Base-by-base conservation (phyloP, 1,140 invertebrate genomes). In the Drosophila kurseongensis region DNA sequence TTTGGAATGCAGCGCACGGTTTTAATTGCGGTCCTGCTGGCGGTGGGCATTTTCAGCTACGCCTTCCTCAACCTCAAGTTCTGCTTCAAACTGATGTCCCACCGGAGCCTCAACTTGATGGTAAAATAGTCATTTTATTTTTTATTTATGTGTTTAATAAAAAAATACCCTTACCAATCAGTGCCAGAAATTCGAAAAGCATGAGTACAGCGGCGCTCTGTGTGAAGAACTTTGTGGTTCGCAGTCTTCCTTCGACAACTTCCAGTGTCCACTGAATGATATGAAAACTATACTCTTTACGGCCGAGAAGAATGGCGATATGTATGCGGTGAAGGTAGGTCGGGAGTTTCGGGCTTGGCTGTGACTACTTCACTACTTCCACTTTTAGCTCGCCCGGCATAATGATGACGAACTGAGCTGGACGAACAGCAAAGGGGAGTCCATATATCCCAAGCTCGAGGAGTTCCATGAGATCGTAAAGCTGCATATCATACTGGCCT, bases 391-490 rank as follows among this genome's bases (percentile, higher is more conserved):
- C 60, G 91, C 91, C 6, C 75, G 72, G 38, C 72, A 90, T 48
- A 91, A 89, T 35, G 76, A 80, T 14, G 89, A 92, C 10, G 82
- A 85, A 48, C 45, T 92, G 54, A 80, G 82, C 44, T 92, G 91
- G 91, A 88, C 66, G 1, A 78, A 91, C 50, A 88, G 60, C 48
- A 78, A 88, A 16, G 89, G 89, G 0, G 69, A 75, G 38, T 61
- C 67, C 0, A 80, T 80, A 8, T 92, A 91, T 58, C 91, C 91
- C 5, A 88, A 92, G 45, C 76, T 91, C 12, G 80, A 90, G 27
- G 91, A 92, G 42, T 92, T 92, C 29, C 83, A 92, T 59, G 82
- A 85, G 54, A 91, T 92, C 52, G 79, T 92, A 10, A 92, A 92
- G 47, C 57, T 91, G 52, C 89, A 92, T 45, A 90, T 92, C 18